A percentile compares a stretch with the other conserved stretches of the same genome.
Conservation (phyloP, 2,888 invertebrate species). For the Eupithecia centaureata region DNA sequence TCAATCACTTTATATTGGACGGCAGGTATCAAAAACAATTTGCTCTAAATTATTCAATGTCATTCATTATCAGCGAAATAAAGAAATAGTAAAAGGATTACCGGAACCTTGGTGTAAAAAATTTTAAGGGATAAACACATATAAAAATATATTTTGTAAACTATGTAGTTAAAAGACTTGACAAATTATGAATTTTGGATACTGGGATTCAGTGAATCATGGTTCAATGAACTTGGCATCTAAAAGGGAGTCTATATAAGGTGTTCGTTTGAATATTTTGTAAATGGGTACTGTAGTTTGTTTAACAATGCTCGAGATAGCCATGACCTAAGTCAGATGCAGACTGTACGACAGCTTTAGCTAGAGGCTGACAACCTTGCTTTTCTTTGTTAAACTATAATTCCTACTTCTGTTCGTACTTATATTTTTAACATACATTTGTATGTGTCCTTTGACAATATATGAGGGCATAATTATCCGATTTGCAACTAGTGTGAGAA, state of each 20-base stretch:
- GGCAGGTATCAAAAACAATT: conserved; percentile 44
- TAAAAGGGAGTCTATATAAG: conserved; percentile 56
- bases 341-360: conserved; percentile 45
- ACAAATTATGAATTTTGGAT: conserved; percentile 44
- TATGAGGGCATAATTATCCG: neutral
- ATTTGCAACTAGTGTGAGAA: neutral
- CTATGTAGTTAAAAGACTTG: conserved; percentile 51
- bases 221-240: conserved; percentile 63
- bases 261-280: conserved; percentile 58
- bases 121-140: conserved; percentile 38
- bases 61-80: conserved; percentile 46
- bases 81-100: conserved; percentile 34
- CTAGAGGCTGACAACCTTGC: conserved; percentile 74
- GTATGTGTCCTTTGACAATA: neutral
- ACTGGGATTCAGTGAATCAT: conserved; percentile 64
- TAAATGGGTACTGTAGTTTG: conserved; percentile 60
- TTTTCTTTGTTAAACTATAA: conserved; percentile 61
- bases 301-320: conserved; percentile 57
- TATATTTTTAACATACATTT: neutral
- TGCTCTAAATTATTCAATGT: conserved; percentile 40
- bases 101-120: conserved; percentile 34
- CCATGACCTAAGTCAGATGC: conserved; percentile 81
- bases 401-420: neutral
- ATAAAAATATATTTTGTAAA: conserved; percentile 43
- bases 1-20: conserved; percentile 50